Evolutionary conservation across 2,113 vertebrate species (phyloP).

Genomic region (Sitta europaea): DNA sequence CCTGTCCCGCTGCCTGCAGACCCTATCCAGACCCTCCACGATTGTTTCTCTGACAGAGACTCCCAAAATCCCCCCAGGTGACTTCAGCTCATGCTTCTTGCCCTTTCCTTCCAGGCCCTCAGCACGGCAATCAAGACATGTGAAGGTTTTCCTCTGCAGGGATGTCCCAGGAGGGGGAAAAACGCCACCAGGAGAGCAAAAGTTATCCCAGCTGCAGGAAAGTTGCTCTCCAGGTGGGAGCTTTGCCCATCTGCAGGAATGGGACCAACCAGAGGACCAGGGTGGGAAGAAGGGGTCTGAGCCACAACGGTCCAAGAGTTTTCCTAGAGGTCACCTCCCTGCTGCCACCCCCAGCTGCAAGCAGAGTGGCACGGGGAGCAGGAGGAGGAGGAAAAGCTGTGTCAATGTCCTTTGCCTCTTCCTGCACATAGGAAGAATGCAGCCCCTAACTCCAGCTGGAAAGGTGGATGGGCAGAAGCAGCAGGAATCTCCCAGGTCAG

Average conservation of each 20-base stretch:
- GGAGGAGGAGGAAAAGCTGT: not conserved
- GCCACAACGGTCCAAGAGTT: not conserved
- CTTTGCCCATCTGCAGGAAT: not conserved
- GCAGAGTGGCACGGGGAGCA: not conserved
- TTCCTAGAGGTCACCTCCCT: not conserved
- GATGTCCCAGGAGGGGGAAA: not conserved
- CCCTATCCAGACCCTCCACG: not conserved
- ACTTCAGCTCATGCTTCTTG: not conserved
- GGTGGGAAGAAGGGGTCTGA: not conserved
- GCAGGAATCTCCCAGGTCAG: not conserved
- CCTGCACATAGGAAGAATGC: not conserved
- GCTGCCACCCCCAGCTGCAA: not conserved
- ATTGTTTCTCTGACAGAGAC: not conserved
- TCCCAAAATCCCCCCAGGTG: not conserved
- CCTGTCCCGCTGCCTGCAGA: not conserved
- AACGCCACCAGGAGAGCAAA: not conserved
- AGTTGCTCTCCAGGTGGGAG: not conserved
- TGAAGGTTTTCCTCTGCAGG: not conserved
- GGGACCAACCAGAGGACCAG: fast-evolving
- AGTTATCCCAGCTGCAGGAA: not conserved
- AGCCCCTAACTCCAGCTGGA: not conserved
- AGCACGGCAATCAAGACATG: not conserved
- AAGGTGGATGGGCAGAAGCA: not conserved
- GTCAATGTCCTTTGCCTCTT: not conserved
- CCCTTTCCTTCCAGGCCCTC: not conserved